Conservation (phyloP, 2,113 vertebrate species). For the Nannospalax galili region DNA sequence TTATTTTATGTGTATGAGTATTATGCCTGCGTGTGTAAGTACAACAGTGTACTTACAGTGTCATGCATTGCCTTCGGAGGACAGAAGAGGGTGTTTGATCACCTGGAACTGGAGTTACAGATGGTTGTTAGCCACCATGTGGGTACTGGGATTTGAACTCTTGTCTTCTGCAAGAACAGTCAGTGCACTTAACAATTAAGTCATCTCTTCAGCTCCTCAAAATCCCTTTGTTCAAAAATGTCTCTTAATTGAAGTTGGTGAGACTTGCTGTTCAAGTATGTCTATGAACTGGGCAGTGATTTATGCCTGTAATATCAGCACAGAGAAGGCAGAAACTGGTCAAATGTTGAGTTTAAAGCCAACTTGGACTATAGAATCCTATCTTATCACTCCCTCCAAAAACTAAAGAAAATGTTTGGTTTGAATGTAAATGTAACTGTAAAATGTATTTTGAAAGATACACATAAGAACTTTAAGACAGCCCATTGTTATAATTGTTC, state of each 20-base stretch:
- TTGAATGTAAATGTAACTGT: not conserved
- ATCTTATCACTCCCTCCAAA: not conserved
- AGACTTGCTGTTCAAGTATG: not conserved
- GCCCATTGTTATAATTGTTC: not conserved
- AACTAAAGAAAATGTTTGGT: not conserved
- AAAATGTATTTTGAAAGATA: not conserved
- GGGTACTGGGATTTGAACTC: too few species aligned
- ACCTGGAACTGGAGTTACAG: too few species aligned
- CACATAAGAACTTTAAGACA: not conserved
- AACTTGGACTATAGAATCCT: not conserved
- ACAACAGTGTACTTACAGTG: too few species aligned
- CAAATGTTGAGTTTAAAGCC: too few species aligned
- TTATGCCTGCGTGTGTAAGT: too few species aligned
- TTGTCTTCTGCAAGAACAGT: too few species aligned
- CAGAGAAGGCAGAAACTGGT: not conserved
- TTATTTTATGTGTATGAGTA: too few species aligned
- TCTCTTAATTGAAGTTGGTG: not conserved
- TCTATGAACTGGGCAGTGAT: not conserved
- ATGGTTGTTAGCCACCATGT: too few species aligned
- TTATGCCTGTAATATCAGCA: not conserved
- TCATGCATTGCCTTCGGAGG: too few species aligned
- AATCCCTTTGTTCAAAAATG: not conserved
- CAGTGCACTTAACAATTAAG: too few species aligned
- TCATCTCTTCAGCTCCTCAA: too few species aligned
- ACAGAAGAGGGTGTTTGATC: too few species aligned